Percentiles rank a stretch among this genome's conserved stretches.
Conservation (phyloP, 1,140 invertebrate genomes). For the Aricia agestis region DNA sequence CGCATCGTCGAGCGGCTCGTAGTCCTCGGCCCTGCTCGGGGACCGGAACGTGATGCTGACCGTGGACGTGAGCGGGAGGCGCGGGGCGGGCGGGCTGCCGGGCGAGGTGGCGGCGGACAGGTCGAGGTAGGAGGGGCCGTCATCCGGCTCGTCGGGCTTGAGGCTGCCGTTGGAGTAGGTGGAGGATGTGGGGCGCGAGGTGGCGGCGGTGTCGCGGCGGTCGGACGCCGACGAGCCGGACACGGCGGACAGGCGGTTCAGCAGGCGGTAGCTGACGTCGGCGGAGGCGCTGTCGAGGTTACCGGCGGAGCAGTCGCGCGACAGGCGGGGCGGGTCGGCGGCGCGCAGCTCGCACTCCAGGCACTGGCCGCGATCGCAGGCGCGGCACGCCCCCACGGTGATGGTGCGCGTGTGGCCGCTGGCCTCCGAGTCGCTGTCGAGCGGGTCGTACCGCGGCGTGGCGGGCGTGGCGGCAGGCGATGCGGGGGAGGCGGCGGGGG, state of each 20-base stretch:
- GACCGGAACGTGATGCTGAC: slow-evolving; percentile 83
- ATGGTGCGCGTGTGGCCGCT: slow-evolving; percentile 65
- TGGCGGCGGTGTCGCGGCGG: slow-evolving; percentile 58
- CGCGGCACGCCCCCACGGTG: slow-evolving; percentile 47
- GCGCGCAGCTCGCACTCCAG: slow-evolving; percentile 66
- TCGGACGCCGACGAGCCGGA: slow-evolving; percentile 64
- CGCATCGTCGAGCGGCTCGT: slow-evolving; percentile 44
- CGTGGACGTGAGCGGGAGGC: slow-evolving; percentile 79
- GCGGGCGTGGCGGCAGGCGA: slow-evolving; percentile 52
- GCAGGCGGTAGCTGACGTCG: slow-evolving; percentile 70
- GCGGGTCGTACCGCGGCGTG: slow-evolving; percentile 55
- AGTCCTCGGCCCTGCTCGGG: slow-evolving; percentile 69
- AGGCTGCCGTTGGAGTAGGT: slow-evolving; percentile 74
- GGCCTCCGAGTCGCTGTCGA: slow-evolving; percentile 63
- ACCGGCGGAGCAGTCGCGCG: slow-evolving; percentile 33
- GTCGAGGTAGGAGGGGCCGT: slow-evolving; percentile 70
- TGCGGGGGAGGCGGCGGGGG: slow-evolving; percentile 49
- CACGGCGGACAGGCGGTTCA: slow-evolving; percentile 66
- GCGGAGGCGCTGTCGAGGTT: slow-evolving; percentile 54
- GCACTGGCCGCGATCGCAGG: slow-evolving; percentile 57
- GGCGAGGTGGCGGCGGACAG: slow-evolving; percentile 66
- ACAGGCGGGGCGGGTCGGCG: slow-evolving; percentile 45
- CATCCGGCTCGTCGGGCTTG: slow-evolving; percentile 73
- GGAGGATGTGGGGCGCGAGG: slow-evolving; percentile 76
- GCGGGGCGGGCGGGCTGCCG: slow-evolving; percentile 53